Base-by-base conservation (phyloP, 2,888 invertebrate genomes). In the Lingula anatina region DNA sequence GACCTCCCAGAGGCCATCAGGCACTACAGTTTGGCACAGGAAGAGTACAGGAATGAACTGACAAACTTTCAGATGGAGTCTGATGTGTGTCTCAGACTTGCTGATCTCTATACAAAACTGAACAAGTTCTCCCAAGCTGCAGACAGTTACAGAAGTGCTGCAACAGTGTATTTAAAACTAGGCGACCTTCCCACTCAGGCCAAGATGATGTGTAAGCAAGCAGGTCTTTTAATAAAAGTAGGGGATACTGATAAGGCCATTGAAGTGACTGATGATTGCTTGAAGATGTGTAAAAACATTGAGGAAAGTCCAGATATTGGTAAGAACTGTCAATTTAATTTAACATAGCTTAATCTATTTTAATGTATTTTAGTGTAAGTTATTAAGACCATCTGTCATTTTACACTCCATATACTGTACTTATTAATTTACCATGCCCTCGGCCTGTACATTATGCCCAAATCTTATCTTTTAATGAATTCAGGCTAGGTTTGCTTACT, bases 11-110 rank as follows among this genome's bases (percentile, higher is more conserved):
- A 65, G 26, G 64, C 68, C 12, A 53, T 61, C 12, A 47, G 58
- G 20, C 55, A 61, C 51, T 65, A 60, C 53, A 57, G 59, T 44
- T 58, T 55, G 36, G 66, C 70, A 3, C 47, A 61, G 31, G 54
- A 61, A 25, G 62, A 67, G 43, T 70, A 66, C 44, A 47, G 50
- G 21, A 31, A 44, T 12, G 65, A 60, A 41, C 46, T 56, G 15
- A 52, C 55, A 38, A 57, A 64, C 45, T 9, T 49, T 12, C 40
- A 50, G 2, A 62, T 65, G 60, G 60, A 61, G 28, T 60, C 61
- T 12, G 59, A 59, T 26, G 46, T 58, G 3, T 46, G 55, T 21
- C 44, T 53, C n/a, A 50, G 47, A 31, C 21, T 54, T 9, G 61
- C 40, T 1, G 20, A 20, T 18, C 21, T 51, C 12, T 60, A 54